These are phyloP conservation scores for Anisognathus igniventris DNA, from an alignment of 2,797 vertebrate genomes.

Conservation along the genomic window DNA sequence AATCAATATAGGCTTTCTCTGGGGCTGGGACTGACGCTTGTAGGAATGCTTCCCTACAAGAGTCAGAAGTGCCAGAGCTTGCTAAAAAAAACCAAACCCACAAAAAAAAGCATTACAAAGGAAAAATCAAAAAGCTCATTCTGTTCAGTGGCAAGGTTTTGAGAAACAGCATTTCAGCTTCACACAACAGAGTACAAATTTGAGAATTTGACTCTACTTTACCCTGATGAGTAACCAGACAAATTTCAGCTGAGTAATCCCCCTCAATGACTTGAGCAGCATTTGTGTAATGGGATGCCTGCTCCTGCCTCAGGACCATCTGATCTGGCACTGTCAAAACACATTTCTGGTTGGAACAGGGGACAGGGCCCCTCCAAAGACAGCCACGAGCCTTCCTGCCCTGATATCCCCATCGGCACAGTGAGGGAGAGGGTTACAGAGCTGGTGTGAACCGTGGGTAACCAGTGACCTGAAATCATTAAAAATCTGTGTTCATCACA, in stretches of 20 bases:
- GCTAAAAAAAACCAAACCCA: not conserved
- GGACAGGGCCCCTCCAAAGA: not conserved
- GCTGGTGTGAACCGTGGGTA: not conserved
- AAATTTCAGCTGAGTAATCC: not conserved
- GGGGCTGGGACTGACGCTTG: not conserved
- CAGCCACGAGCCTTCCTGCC: not conserved
- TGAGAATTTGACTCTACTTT: not conserved
- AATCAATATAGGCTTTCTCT: not conserved
- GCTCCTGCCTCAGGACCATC: not conserved
- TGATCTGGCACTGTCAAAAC: not conserved
- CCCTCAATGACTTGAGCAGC: not conserved
- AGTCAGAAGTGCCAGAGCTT: not conserved
- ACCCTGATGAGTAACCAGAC: not conserved
- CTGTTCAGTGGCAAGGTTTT: not conserved
- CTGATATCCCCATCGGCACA: fast-evolving
- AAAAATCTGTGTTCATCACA: constrained; percentile 13
- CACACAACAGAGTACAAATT: not conserved
- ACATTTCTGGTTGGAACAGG: fast-evolving
- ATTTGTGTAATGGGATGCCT: not conserved
- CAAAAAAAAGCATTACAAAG: not conserved
- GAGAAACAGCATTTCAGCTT: not conserved
- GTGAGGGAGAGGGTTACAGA: fast-evolving
- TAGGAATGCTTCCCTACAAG: not conserved
- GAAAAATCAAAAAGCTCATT: not conserved
- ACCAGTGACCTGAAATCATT: constrained; percentile 36